Base-by-base conservation (phyloP, 2,113 vertebrate species). In the Mugil cephalus region DNA sequence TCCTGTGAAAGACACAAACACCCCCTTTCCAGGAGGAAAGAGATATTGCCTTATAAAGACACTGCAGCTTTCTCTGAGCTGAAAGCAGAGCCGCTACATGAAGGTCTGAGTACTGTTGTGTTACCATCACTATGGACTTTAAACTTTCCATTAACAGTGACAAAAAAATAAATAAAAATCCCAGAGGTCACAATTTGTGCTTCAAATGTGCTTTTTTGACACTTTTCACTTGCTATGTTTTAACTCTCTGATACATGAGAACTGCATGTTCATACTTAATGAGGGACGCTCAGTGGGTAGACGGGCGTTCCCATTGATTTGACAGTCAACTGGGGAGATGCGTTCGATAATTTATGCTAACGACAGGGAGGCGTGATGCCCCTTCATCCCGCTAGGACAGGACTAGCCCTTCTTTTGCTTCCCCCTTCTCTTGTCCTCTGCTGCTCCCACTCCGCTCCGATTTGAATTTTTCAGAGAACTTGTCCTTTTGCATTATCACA, bases 341-440 rank as follows among this genome's bases (percentile, higher is more conserved):
- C 6, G 36, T 48, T 71, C 13, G 3, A 76, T 76, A 78, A 83
- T 70, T 62, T 70, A 79, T 81, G 77, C 50, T 61, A 82, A 79
- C 6, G 19, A 15, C 11, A 4, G 2, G 8, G 12, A 36, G 10
- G 48, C 6, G 17, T 47, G 42, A 69, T 53, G 40, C 60, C 48
- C 53, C 21, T 68, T 59, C 1, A 63, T 69, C 39, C 50, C 47
- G 40, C 5, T 35, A 8, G 11, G 56, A 15, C 15, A 18, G 19
- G 12, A 55, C 21, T 8, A 0, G 38, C 53, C 30, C 30, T 35
- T 51, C 61, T 36, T 52, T 21, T 40, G 24, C 38, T 46, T 63
- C 42, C 52, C 19, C 62, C 52, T 47, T 12, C 61, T 70, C 60
- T 40, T 17, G 17, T 60, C 62, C 42, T 73, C 40, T 1, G 6